Percentiles rank a stretch among this genome's conserved stretches.
These are phyloP conservation scores for Nanger granti DNA, from an alignment of 2,113 vertebrate species.

Conservation along the genomic window DNA sequence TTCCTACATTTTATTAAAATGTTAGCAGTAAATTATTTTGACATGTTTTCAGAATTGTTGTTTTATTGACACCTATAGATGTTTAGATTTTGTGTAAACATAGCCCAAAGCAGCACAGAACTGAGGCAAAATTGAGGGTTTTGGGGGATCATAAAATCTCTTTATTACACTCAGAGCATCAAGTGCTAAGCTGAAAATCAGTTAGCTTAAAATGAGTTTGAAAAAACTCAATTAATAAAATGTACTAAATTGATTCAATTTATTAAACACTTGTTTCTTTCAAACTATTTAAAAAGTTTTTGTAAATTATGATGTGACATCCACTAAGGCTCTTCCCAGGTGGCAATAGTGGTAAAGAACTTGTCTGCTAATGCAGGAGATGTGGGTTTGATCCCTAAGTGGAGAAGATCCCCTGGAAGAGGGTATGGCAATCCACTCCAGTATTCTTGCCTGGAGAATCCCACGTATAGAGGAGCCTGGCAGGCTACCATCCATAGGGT, in stretches of 20 bases:
- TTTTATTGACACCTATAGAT: not conserved
- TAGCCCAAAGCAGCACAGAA: not conserved
- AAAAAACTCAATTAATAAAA: not conserved
- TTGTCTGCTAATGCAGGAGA: not conserved
- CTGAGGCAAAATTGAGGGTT: not conserved
- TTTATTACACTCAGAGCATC: not conserved
- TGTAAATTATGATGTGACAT: not conserved
- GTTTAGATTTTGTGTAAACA: not conserved
- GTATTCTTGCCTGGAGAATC: not conserved
- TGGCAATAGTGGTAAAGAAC: not conserved
- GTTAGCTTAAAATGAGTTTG: conserved; percentile 6
- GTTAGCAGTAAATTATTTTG: not conserved
- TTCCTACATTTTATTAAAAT: not conserved
- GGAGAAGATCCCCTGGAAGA: not conserved
- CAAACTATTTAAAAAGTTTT: not conserved
- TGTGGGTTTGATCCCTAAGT: not conserved
- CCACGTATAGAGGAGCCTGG: not conserved
- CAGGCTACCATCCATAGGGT: not conserved
- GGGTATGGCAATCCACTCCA: not conserved
- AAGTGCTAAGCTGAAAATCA: not conserved
- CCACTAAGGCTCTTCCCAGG: not conserved
- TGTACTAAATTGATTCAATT: not conserved
- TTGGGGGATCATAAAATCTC: not conserved
- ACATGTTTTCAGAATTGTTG: not conserved
- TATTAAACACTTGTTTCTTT: not conserved